These are phyloP conservation scores for Papilio polyxenes DNA, from an alignment of 1,140 invertebrate genomes.

Conservation along the genomic window DNA sequence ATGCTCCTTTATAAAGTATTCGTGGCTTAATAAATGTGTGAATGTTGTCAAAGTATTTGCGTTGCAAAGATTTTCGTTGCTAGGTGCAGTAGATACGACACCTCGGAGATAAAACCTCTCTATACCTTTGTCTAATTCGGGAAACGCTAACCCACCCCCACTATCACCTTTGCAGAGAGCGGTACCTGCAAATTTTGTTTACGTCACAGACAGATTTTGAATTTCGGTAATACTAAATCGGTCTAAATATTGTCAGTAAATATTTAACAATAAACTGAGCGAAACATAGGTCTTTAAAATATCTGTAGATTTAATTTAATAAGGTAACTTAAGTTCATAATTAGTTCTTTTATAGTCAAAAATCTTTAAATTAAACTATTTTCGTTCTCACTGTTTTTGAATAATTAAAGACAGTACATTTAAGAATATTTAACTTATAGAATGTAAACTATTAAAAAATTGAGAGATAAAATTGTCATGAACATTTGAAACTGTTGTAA, in stretches of 20 bases:
- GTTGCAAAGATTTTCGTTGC: slow-evolving; percentile 42
- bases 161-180: slow-evolving; percentile 57
- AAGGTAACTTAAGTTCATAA: too few relatives aligned
- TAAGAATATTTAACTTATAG: too few relatives aligned
- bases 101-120: slow-evolving; percentile 54
- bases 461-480: too few relatives aligned
- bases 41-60: slow-evolving; percentile 46
- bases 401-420: too few relatives aligned
- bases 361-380: too few relatives aligned
- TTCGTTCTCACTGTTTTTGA: too few relatives aligned
- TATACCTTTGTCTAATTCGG: slow-evolving; percentile 34
- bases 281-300: neutral
- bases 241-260: neutral
- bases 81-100: slow-evolving; percentile 51
- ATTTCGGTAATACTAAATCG: neutral
- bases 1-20: slow-evolving; percentile 28
- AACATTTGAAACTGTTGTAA: too few relatives aligned
- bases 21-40: slow-evolving; percentile 45
- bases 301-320: too few relatives aligned
- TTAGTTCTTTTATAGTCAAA: too few relatives aligned
- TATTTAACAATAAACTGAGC: neutral
- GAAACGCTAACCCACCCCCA: slow-evolving; percentile 55
- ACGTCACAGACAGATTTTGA: neutral
- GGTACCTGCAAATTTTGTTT: slow-evolving; percentile 44
- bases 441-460: too few relatives aligned